Conservation (phyloP, 2,113 vertebrate genomes). For the Fregata magnificens region DNA sequence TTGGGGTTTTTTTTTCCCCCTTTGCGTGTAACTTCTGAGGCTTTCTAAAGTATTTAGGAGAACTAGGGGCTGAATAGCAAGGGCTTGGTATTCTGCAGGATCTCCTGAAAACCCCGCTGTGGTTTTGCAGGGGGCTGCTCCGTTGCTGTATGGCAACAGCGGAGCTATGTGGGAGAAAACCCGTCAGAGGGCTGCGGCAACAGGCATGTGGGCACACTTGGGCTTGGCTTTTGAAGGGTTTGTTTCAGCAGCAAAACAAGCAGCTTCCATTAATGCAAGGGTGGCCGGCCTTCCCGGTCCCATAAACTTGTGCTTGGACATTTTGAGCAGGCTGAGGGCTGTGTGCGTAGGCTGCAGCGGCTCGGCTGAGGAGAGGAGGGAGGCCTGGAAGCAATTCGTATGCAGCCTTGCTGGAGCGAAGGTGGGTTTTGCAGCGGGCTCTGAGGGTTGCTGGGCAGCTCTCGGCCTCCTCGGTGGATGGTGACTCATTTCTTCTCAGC, state of each 20-base stretch:
- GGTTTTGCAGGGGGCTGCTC: background rate
- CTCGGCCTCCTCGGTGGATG: rapidly evolving
- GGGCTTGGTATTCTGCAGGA: background rate
- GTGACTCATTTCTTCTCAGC: rapidly evolving
- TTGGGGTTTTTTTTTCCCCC: rapidly evolving
- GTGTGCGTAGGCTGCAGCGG: background rate
- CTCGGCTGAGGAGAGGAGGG: background rate
- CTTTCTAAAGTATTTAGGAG: background rate
- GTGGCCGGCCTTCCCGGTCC: rapidly evolving
- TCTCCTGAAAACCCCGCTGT: background rate
- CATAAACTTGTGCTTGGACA: rapidly evolving
- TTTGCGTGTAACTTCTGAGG: background rate
- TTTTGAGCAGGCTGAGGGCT: background rate
- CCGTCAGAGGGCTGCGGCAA: background rate
- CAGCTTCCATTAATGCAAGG: background rate
- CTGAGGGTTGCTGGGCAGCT: rapidly evolving
- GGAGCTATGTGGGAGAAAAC: background rate
- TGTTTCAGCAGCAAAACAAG: background rate
- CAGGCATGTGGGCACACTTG: background rate
- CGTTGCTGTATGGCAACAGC: background rate
- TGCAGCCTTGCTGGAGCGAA: background rate
- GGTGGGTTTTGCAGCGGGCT: background rate
- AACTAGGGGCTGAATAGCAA: background rate
- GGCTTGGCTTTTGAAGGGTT: background rate
- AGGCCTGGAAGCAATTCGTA: rapidly evolving